Conservation (phyloP, 2,113 vertebrate species). For the Axis porcinus region DNA sequence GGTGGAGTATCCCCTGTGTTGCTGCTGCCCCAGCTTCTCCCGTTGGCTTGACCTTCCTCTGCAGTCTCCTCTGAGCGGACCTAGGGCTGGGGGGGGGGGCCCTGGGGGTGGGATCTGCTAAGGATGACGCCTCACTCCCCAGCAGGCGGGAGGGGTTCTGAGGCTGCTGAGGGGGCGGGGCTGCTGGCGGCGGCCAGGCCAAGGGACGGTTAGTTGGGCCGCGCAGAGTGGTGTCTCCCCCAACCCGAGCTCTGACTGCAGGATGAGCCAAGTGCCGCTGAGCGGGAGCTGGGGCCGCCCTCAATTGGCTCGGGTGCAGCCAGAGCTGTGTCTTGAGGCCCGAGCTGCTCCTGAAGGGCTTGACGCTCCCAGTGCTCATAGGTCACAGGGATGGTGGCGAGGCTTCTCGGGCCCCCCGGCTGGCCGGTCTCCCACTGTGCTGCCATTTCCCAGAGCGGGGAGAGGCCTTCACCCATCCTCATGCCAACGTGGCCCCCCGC, state of each 20-base stretch:
- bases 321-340: not conserved
- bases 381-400: not conserved
- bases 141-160: not conserved
- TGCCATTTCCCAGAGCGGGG: not conserved
- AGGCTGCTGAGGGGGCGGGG: not conserved
- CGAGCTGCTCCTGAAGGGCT: not conserved
- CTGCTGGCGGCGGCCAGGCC: not conserved
- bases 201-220: not conserved
- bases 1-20: not conserved
- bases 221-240: accelerated
- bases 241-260: not conserved
- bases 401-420: accelerated
- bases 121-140: not conserved
- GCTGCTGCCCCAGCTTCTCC: not conserved
- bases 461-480: not conserved
- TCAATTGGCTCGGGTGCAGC: accelerated
- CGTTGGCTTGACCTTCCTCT: slow-evolving; percentile 9
- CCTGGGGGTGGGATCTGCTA: not conserved
- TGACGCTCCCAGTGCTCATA: not conserved
- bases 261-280: not conserved
- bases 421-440: not conserved
- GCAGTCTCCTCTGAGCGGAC: not conserved
- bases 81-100: accelerated
- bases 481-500: not conserved
- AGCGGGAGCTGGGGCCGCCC: not conserved